phyloP scores from a whole-genome alignment of 2,888 invertebrate genomes.

The Drosophila anceps region DNA sequence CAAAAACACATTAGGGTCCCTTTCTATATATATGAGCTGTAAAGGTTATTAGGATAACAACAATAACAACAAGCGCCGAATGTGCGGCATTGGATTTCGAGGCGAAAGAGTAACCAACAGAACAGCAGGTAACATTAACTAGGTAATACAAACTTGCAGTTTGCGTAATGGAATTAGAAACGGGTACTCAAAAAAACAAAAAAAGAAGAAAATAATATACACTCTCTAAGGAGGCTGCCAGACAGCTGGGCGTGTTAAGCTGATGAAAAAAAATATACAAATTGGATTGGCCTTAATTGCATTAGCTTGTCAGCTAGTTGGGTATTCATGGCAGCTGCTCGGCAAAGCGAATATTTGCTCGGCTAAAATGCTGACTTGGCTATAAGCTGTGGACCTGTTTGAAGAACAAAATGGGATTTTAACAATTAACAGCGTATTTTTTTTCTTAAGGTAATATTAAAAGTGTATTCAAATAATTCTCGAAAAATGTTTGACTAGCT shows the following conservation, averaged over 20 bases:
- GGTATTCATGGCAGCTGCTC: conserved; percentile 43
- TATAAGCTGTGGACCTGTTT: neutral
- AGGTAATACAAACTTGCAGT: conserved; percentile 41
- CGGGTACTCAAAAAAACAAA: conserved; percentile 31
- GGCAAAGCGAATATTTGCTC: conserved; percentile 19
- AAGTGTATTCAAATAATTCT: neutral
- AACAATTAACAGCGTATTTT: neutral
- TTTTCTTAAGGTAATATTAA: neutral
- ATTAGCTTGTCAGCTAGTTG: conserved; percentile 51
- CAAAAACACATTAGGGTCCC: conserved; percentile 64
- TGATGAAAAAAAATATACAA: conserved; percentile 56
- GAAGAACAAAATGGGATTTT: neutral
- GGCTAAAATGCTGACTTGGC: neutral
- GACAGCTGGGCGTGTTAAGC: conserved; percentile 43
- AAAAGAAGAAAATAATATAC: conserved; percentile 17
- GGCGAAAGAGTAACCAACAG: conserved; percentile 4
- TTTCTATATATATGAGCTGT: conserved; percentile 36
- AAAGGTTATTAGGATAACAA: conserved; percentile 67
- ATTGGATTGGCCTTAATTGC: conserved; percentile 69
- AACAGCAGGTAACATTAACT: conserved; percentile 43
- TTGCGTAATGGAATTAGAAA: conserved; percentile 63
- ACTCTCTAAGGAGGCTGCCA: conserved; percentile 1
- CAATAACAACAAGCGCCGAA: conserved; percentile 23
- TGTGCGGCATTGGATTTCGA: neutral
- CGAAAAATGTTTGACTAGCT: neutral